Base-by-base conservation (phyloP, 1,140 invertebrate species). In the Diorhabda carinulata region DNA sequence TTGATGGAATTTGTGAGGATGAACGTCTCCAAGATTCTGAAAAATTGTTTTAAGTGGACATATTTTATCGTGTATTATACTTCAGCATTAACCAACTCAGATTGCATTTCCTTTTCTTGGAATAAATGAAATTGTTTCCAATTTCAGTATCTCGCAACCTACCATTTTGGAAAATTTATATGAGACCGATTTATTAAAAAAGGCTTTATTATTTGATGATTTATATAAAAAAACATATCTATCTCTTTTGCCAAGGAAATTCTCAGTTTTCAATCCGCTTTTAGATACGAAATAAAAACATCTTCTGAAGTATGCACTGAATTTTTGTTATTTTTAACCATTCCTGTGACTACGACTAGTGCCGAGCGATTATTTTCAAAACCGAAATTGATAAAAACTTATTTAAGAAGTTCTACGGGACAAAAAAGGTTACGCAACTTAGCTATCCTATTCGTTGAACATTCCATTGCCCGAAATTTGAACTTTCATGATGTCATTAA, bases 1-100 rank as follows among this genome's bases (percentile, higher is more conserved):
- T 70, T 70, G 58, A 61, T 67, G 64, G 67, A 70, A 67, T 70
- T 67, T 70, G 57, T 43, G 69, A 67, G 43, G 64, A 70, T 70
- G 64, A 70, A 67, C 64, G 64, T 68, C n/a, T 59, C n/a, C n/a
- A 59, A 59, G 57, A 59, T 59, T 40, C 57, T 4, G 57, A 59
- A 59, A 59, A 5, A 7, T 59, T 59, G 57, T 59, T 59, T 6
- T n/a, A 62, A 62, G 61, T 62, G 41, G 42, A 62, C 3, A 43
- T 62, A 43, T 62, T 62, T 43, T 42, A 62, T 62, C 61, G 6
- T 7, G 41, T 62, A 62, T 62, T 62, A 10, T n/a, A 42, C 43
- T 2, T 62, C 40, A 62, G 2, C 4, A 64, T 56, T 47, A 52
- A 56, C 56, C 47, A 57, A 65, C 45, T 65, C 4, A 67, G 43